Base-by-base conservation (phyloP, 1,140 invertebrate genomes). In the Bradysia coprophila region DNA sequence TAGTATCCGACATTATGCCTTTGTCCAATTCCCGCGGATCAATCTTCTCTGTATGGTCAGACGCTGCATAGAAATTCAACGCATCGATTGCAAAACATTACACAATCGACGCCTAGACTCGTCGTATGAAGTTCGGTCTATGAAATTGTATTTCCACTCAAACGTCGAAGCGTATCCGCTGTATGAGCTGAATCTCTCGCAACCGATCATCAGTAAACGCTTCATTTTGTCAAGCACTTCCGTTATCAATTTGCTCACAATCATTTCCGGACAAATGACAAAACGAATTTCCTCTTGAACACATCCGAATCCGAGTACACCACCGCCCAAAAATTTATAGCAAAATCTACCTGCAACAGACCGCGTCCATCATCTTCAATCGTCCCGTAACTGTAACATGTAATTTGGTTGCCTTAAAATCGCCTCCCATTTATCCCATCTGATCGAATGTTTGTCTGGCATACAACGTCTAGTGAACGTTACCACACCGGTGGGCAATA, bases 281-380 rank as follows among this genome's bases (percentile, higher is more conserved):
- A 98, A 98, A 34, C 91, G 68, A 49, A 98, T 98, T 67, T 99
- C 95, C 68, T 99, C 95, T 66, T 99, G 92, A 2, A 97, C 92
- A 58, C 81, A 87, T 1, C 93, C 93, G 45, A 73, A 63, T 1
- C 78, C 71, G 16, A 98, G 62, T 2, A 97, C 92, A 13, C 94
- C 94, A 22, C 95, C 94, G 13, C 95, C 95, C 9, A 86, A 57
- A 50, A 64, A 80, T 75, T 84, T 89, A 59, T 97, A 9, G 92
- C 93, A 74, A 98, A 98, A 62, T 97, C 92, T 23, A 94, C 78
- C 72, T 93, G 88, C 45, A 95, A 64, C 46, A 93, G 65, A 1
- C 89, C 87, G 34, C 61, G 49, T 15, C 83, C 84, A 53, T 86
- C 71, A 50, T 82, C 73, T 65, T 95, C 91, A 49, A 96, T 95